Percentiles rank a stretch among this genome's conserved stretches.
phyloP scores from a whole-genome alignment of 2,113 vertebrate genomes.

The Pteropus alecto region DNA sequence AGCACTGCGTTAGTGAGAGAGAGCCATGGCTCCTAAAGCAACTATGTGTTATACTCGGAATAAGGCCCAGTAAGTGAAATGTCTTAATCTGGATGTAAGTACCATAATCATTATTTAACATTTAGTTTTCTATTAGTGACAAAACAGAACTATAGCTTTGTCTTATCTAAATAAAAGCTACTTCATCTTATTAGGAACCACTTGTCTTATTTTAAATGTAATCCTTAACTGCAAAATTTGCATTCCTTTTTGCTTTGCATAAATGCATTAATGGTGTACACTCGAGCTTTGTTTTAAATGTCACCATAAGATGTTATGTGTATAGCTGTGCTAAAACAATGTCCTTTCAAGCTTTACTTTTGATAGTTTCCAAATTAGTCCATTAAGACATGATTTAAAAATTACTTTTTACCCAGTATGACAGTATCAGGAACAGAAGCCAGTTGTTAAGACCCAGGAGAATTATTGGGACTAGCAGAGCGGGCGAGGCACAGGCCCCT shows the following conservation, averaged over 20 bases:
- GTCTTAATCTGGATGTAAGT: not conserved
- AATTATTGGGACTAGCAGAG: not conserved
- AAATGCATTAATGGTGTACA: not conserved
- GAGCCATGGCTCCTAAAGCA: not conserved
- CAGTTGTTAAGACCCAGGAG: not conserved
- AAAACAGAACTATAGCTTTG: not conserved
- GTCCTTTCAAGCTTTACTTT: not conserved
- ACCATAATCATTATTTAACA: not conserved
- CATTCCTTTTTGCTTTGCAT: not conserved
- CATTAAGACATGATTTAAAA: not conserved
- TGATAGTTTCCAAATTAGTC: not conserved
- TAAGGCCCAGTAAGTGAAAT: not conserved
- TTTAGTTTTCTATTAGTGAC: not conserved
- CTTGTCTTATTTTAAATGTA: not conserved
- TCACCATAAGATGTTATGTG: not conserved
- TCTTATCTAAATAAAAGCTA: not conserved
- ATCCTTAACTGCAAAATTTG: not conserved
- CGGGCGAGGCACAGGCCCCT: not conserved
- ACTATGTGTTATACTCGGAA: not conserved
- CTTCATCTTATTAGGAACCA: not conserved
- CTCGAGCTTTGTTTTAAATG: not conserved
- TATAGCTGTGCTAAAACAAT: not conserved
- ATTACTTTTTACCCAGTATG: not conserved
- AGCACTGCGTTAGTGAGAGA: not conserved
- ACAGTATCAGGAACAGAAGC: not conserved